Conservation (phyloP, 2,888 invertebrate species). For the Ornithoptera priamus region DNA sequence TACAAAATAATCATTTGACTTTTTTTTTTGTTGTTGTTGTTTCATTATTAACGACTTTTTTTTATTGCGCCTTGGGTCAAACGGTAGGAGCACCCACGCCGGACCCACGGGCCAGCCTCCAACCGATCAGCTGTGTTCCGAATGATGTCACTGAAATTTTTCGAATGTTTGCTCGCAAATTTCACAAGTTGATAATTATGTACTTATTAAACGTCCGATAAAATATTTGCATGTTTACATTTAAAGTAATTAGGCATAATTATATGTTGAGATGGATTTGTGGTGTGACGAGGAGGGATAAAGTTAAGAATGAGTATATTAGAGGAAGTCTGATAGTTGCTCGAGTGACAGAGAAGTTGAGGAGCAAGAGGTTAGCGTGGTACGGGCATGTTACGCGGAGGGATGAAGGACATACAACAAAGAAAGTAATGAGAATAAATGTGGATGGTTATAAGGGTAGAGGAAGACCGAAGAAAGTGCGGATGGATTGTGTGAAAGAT, state of each 20-base stretch:
- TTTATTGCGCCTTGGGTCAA: background rate
- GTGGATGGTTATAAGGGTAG: too few species aligned
- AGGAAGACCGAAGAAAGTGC: too few species aligned
- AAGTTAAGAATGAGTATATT: too few species aligned
- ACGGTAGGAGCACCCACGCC: constrained; percentile 47
- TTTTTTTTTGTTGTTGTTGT: background rate
- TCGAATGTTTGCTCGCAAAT: constrained; percentile 52
- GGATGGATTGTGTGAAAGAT: too few species aligned
- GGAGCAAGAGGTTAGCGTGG: too few species aligned
- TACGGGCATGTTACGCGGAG: too few species aligned
- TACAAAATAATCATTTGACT: constrained; percentile 5
- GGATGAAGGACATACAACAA: too few species aligned
- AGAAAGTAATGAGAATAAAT: too few species aligned
- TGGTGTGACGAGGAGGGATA: too few species aligned
- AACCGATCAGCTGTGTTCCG: constrained; percentile 64
- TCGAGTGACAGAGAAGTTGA: too few species aligned
- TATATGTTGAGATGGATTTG: background rate
- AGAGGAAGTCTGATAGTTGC: too few species aligned
- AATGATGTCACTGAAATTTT: constrained; percentile 64
- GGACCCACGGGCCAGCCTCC: constrained; percentile 69
- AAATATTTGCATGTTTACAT: constrained; percentile 29
- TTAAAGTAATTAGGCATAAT: constrained; percentile 32
- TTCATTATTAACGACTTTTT: background rate
- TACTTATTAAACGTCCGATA: constrained; percentile 28
- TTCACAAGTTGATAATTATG: constrained; percentile 35